Conservation (phyloP, 2,797 vertebrate species). For the Lateolabrax maculatus region DNA sequence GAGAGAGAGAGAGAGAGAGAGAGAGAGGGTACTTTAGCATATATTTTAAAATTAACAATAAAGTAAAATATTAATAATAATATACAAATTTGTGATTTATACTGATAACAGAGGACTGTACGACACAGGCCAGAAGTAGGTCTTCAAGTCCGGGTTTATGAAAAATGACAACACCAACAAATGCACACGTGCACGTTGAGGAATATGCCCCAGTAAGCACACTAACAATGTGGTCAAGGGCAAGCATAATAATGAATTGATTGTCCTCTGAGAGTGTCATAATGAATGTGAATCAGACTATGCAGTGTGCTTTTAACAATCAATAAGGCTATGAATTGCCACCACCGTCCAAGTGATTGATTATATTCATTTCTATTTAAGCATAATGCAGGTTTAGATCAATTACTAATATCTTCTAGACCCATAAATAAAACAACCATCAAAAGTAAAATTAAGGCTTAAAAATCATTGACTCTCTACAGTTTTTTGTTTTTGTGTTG, state of each 20-base stretch:
- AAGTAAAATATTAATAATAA: neutral
- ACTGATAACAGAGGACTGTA: neutral
- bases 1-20: too few relatives aligned
- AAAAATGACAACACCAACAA: constrained; percentile 54
- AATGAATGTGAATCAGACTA: constrained; percentile 81
- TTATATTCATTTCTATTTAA: constrained; percentile 75
- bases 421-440: constrained; percentile 48
- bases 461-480: neutral
- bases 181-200: constrained; percentile 46
- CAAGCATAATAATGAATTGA: constrained; percentile 80
- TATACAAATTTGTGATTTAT: neutral
- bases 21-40: neutral
- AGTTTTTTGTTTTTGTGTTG: constrained; percentile 19
- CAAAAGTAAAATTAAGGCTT: constrained; percentile 27
- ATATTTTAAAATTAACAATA: neutral
- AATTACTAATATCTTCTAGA: constrained; percentile 64
- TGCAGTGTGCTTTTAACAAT: constrained; percentile 76
- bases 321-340: constrained; percentile 76
- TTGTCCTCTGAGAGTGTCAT: constrained; percentile 80
- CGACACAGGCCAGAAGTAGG: constrained; percentile 19
- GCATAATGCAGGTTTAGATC: constrained; percentile 62
- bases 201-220: constrained; percentile 75
- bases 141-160: constrained; percentile 12
- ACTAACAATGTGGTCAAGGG: constrained; percentile 76
- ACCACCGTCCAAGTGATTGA: constrained; percentile 71